Evolutionary conservation across 2,113 vertebrate species (phyloP).

Genomic region (Melanerpes aurifrons): DNA sequence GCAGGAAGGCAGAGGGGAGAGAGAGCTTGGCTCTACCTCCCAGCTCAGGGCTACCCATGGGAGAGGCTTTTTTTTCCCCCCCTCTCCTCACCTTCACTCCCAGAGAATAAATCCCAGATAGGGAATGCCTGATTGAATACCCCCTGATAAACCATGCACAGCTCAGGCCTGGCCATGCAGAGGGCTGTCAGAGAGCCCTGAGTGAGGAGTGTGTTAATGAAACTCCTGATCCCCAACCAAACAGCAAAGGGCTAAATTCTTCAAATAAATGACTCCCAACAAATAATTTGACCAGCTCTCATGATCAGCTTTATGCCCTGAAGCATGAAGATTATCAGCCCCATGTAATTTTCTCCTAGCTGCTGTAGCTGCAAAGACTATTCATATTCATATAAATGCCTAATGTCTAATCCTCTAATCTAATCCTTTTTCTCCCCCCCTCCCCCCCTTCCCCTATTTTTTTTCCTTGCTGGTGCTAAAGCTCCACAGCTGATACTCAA

Average conservation of each 20-base stretch:
- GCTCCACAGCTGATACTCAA: background rate
- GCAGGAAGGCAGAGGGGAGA: background rate
- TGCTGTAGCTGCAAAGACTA: slow-evolving; percentile 60
- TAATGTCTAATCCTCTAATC: slow-evolving; percentile 55
- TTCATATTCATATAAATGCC: slow-evolving; percentile 68
- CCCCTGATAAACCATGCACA: background rate
- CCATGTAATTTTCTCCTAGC: slow-evolving; percentile 62
- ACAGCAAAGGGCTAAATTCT: slow-evolving; percentile 37
- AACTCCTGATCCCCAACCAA: background rate
- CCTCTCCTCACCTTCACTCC: background rate
- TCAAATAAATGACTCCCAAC: slow-evolving; percentile 55
- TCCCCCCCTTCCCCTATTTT: background rate
- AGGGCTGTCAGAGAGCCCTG: background rate
- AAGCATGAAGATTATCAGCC: slow-evolving; percentile 70
- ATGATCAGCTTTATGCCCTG: slow-evolving; percentile 50
- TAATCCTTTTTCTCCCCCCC: background rate
- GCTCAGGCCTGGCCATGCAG: background rate
- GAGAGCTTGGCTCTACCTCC: background rate
- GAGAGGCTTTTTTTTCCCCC: background rate
- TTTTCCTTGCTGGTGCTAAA: slow-evolving; percentile 4
- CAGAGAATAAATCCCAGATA: background rate
- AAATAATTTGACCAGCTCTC: slow-evolving; percentile 61
- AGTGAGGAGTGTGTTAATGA: background rate
- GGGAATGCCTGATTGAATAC: background rate
- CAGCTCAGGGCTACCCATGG: background rate